Evolutionary conservation across 2,888 invertebrate species (phyloP).

Genomic region (Ectemnius cavifrons): DNA sequence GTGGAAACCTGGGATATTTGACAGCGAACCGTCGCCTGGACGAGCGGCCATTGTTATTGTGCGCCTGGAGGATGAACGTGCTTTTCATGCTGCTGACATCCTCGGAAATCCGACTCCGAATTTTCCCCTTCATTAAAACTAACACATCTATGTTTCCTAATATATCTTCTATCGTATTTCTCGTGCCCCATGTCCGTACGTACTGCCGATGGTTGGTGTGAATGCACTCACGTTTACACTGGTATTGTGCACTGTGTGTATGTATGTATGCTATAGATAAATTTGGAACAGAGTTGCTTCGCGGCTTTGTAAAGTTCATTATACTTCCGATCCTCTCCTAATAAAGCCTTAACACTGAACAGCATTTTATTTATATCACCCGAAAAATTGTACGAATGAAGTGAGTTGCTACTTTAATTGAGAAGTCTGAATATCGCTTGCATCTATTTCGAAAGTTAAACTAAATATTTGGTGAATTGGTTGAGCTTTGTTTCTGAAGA

Average conservation of each 20-base stretch:
- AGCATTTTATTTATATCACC: neutral
- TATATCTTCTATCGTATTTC: too few species aligned
- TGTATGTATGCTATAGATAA: neutral
- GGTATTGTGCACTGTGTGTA: neutral
- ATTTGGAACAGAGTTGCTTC: conserved; percentile 1
- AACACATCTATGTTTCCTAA: too few species aligned
- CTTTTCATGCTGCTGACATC: conserved; percentile 15
- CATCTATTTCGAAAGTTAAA: neutral
- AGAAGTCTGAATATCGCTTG: neutral
- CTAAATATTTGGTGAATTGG: neutral
- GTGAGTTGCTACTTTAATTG: neutral
- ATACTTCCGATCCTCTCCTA: neutral
- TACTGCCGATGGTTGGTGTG: neutral
- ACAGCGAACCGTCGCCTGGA: conserved; percentile 29
- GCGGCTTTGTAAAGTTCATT: neutral
- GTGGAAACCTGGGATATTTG: conserved; percentile 35
- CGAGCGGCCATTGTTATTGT: conserved; percentile 56
- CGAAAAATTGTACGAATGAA: neutral
- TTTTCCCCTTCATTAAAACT: neutral
- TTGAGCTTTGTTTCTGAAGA: neutral
- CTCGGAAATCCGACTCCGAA: neutral
- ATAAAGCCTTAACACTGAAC: neutral
- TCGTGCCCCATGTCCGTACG: too few species aligned
- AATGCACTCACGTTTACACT: neutral
- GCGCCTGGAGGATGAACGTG: conserved; percentile 6